These are phyloP conservation scores for Hemithea aestivaria DNA, from an alignment of 2,888 invertebrate species.

Conservation along the genomic window DNA sequence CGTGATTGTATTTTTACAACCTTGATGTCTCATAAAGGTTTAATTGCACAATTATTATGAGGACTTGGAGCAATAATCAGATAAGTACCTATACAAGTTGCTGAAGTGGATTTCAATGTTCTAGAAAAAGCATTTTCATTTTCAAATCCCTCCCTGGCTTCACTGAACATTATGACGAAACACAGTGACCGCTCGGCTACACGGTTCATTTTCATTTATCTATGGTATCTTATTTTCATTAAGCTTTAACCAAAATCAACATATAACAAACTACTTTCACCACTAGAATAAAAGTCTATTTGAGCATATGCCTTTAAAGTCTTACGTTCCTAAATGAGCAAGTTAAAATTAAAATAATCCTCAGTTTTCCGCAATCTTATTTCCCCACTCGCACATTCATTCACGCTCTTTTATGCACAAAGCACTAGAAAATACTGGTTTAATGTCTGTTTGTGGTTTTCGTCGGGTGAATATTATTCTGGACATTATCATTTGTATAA, in stretches of 20 bases:
- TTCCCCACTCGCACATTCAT: conserved; percentile 23
- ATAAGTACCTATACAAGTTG: too few relatives aligned
- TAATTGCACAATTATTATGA: conserved; percentile 28
- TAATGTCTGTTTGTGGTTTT: conserved; percentile 7
- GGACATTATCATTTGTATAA: conserved; percentile 16
- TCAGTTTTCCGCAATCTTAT: conserved; percentile 26
- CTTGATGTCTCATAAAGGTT: conserved; percentile 32
- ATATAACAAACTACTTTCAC: too few relatives aligned
- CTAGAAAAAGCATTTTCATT: conserved; percentile 30
- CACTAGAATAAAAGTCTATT: too few relatives aligned
- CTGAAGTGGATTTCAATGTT: not conserved
- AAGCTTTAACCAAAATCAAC: too few relatives aligned
- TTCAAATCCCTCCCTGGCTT: too few relatives aligned
- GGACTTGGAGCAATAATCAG: not conserved
- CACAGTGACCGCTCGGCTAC: too few relatives aligned
- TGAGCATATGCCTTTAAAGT: too few relatives aligned
- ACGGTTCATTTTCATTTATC: too few relatives aligned
- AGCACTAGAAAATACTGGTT: conserved; percentile 17
- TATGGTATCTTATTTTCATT: too few relatives aligned
- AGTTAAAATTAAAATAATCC: conserved; percentile 19
- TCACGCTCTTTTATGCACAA: conserved; percentile 25
- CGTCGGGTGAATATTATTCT: conserved; percentile 5
- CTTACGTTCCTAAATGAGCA: too few relatives aligned
- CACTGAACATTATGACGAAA: too few relatives aligned
- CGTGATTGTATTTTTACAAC: conserved; percentile 60